These are phyloP conservation scores for Coracopsis vasa DNA, from an alignment of 2,113 vertebrate species.

Conservation along the genomic window DNA sequence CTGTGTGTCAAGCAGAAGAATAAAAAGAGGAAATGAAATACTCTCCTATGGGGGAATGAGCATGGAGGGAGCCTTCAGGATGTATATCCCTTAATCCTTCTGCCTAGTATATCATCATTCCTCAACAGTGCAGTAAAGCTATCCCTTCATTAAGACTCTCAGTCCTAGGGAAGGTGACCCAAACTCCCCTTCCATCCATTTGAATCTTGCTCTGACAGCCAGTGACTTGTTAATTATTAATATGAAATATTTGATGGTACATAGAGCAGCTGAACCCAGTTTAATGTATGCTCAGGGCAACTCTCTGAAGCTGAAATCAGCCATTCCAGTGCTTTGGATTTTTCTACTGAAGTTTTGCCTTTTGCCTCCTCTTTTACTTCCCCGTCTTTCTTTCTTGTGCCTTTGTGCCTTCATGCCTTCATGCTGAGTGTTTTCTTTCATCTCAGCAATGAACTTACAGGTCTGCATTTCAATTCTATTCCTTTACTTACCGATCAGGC, in stretches of 20 bases:
- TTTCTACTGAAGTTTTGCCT: constrained; percentile 63
- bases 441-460: constrained; percentile 47
- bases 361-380: constrained; percentile 52
- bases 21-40: constrained; percentile 44
- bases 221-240: constrained; percentile 74
- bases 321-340: constrained; percentile 34
- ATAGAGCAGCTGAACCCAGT: constrained; percentile 59
- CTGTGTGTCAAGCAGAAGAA: constrained; percentile 24
- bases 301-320: constrained; percentile 60
- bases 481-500: constrained; percentile 53
- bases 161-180: constrained; percentile 66
- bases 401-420: constrained; percentile 59
- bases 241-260: constrained; percentile 68
- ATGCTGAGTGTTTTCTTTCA: constrained; percentile 61
- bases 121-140: constrained; percentile 21
- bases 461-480: constrained; percentile 34
- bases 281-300: constrained; percentile 41
- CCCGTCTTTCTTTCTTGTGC: constrained; percentile 32
- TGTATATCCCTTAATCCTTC: constrained; percentile 33
- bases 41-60: not conserved
- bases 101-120: constrained; percentile 25
- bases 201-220: constrained; percentile 67
- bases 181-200: constrained; percentile 59
- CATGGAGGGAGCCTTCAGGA: not conserved
- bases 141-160: constrained; percentile 62